phyloP scores from a whole-genome alignment of 2,797 vertebrate species.

The Botia kubotai region DNA sequence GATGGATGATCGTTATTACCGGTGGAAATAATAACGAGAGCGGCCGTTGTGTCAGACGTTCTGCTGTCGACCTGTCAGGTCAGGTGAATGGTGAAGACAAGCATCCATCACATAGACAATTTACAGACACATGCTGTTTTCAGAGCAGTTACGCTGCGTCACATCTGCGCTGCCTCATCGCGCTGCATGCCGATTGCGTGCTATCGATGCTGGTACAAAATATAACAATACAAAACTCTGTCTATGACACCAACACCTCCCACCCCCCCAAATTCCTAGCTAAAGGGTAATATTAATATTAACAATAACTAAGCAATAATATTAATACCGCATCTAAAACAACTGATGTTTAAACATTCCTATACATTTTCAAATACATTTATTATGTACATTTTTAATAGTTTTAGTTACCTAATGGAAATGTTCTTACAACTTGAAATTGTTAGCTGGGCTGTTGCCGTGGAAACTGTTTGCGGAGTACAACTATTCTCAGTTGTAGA shows the following conservation, averaged over 20 bases:
- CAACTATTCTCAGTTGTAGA: conserved; percentile 79
- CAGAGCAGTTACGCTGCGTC: not conserved
- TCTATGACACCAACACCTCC: conserved; percentile 69
- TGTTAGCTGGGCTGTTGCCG: conserved; percentile 72
- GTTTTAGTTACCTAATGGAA: too few relatives aligned
- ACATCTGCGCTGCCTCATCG: conserved; percentile 2
- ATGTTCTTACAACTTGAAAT: too few relatives aligned
- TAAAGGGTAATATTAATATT: not conserved
- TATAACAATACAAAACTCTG: conserved; percentile 70
- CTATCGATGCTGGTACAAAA: conserved; percentile 71
- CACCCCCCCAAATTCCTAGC: conserved; percentile 53
- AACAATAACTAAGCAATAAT: too few relatives aligned
- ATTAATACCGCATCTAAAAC: too few relatives aligned
- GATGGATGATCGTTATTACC: conserved; percentile 65
- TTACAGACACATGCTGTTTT: conserved; percentile 2
- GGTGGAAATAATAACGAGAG: conserved; percentile 58
- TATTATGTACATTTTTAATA: too few relatives aligned
- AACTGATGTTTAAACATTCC: too few relatives aligned
- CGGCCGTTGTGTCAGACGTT: conserved; percentile 53
- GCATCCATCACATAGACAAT: conserved; percentile 26
- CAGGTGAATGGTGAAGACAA: conserved; percentile 50
- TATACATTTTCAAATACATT: too few relatives aligned
- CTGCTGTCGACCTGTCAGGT: conserved; percentile 26
- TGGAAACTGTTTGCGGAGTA: conserved; percentile 82
- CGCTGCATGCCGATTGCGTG: not conserved